Evolutionary conservation across 53 echinoderm and acorn worm species (phyloP).

Genomic region (Echinometra lucunter): DNA sequence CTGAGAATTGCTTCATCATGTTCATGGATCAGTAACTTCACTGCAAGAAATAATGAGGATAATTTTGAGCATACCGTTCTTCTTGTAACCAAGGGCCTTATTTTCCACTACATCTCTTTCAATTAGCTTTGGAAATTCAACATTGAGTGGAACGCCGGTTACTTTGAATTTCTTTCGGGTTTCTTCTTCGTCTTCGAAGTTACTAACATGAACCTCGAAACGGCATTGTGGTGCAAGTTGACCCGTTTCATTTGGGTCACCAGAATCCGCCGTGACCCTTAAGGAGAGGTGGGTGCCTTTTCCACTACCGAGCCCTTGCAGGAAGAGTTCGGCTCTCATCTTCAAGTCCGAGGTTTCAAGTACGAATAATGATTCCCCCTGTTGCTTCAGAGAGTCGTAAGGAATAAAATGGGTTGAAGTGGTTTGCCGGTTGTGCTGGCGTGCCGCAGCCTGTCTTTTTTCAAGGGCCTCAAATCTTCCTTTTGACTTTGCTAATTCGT

Average conservation of each 20-base stretch:
- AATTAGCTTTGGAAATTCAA: not conserved
- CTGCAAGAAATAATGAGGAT: not conserved
- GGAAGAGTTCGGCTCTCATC: not conserved
- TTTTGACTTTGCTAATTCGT: not conserved
- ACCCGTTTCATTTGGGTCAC: not conserved
- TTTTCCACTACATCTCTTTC: constrained; percentile 1
- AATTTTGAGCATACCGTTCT: not conserved
- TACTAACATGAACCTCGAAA: not conserved
- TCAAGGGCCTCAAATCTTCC: not conserved
- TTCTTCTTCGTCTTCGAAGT: constrained; percentile 1
- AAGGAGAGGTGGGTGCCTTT: not conserved
- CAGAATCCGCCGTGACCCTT: not conserved
- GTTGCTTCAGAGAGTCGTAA: not conserved
- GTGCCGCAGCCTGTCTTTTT: not conserved
- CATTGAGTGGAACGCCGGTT: not conserved
- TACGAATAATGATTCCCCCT: not conserved
- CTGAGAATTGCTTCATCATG: too few species aligned
- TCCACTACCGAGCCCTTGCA: not conserved
- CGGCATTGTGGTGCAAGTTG: not conserved
- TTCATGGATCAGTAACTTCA: not conserved
- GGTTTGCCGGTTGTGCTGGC: not conserved
- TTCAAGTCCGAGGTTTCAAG: not conserved
- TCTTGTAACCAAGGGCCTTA: not conserved
- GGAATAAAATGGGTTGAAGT: not conserved
- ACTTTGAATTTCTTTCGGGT: not conserved